These are phyloP conservation scores for Trichonephila clavipes DNA, from an alignment of 1,140 invertebrate species.

Conservation along the genomic window DNA sequence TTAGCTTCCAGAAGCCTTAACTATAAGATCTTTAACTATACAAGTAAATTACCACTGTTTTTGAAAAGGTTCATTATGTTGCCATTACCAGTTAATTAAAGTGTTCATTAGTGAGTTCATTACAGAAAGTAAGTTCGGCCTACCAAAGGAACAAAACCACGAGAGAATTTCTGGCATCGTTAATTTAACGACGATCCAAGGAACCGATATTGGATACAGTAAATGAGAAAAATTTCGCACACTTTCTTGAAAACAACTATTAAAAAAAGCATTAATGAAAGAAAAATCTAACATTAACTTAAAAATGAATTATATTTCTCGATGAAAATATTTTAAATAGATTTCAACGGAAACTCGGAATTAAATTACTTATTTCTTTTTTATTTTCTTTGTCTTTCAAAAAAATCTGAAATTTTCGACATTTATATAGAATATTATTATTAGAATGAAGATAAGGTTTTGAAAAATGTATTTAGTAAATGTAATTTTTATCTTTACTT, in stretches of 20 bases:
- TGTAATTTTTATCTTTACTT: too few relatives aligned
- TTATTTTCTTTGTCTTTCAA: too few relatives aligned
- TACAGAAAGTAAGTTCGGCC: not conserved
- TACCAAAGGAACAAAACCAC: not conserved
- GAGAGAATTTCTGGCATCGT: not conserved
- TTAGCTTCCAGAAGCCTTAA: not conserved
- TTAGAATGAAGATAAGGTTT: too few relatives aligned
- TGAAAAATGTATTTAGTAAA: too few relatives aligned
- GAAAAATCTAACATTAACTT: too few relatives aligned
- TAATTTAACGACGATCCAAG: not conserved
- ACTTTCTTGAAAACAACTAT: not conserved
- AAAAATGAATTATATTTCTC: too few relatives aligned
- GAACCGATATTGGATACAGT: not conserved
- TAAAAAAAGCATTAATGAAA: not conserved
- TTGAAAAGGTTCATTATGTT: constrained; percentile 40
- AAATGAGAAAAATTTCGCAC: not conserved
- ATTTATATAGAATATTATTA: too few relatives aligned
- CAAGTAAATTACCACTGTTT: constrained; percentile 10
- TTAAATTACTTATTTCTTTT: too few relatives aligned
- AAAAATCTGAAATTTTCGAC: too few relatives aligned
- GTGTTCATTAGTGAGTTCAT: constrained; percentile 52
- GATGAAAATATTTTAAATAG: too few relatives aligned
- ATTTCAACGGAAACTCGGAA: too few relatives aligned
- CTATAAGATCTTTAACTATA: not conserved
- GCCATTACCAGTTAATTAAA: constrained; percentile 52